These are phyloP conservation scores for Aldrovandia affinis DNA, from an alignment of 2,797 vertebrate genomes.

Conservation along the genomic window DNA sequence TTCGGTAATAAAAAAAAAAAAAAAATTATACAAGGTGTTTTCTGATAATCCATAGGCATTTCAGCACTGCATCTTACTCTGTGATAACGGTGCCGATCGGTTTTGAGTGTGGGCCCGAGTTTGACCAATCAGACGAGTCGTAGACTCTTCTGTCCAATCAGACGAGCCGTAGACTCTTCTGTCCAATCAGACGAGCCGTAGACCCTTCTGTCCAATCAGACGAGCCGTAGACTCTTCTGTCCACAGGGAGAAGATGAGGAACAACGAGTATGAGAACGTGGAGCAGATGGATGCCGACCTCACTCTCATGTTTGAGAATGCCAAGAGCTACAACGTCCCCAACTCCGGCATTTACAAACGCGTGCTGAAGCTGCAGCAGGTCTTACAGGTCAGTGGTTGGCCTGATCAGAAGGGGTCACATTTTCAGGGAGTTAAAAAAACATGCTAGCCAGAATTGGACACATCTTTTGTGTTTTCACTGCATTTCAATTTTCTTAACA, in stretches of 20 bases:
- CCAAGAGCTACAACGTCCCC: slow-evolving; percentile 96
- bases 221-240: not conserved
- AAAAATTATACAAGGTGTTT: too few relatives aligned
- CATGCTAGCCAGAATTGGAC: too few relatives aligned
- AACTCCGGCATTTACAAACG: slow-evolving; percentile 97
- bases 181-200: not conserved
- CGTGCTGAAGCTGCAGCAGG: slow-evolving; percentile 94
- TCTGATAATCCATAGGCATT: too few relatives aligned
- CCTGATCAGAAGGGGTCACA: too few relatives aligned
- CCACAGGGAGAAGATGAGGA: slow-evolving; percentile 90
- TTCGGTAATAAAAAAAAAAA: too few relatives aligned
- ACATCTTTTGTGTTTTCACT: too few relatives aligned
- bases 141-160: not conserved
- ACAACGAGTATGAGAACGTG: slow-evolving; percentile 89
- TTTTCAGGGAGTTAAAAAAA: too few relatives aligned
- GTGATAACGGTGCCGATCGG: not conserved
- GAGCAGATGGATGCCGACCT: slow-evolving; percentile 93
- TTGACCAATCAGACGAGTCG: not conserved
- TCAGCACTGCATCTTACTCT: not conserved
- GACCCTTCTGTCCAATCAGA: not conserved
- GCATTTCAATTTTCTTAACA: too few relatives aligned
- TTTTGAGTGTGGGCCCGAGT: not conserved
- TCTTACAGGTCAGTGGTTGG: slow-evolving; percentile 84
- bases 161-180: not conserved
- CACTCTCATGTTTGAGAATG: slow-evolving; percentile 96